Conservation (phyloP, 2,797 vertebrate genomes). For the Crenichthys baileyi region DNA sequence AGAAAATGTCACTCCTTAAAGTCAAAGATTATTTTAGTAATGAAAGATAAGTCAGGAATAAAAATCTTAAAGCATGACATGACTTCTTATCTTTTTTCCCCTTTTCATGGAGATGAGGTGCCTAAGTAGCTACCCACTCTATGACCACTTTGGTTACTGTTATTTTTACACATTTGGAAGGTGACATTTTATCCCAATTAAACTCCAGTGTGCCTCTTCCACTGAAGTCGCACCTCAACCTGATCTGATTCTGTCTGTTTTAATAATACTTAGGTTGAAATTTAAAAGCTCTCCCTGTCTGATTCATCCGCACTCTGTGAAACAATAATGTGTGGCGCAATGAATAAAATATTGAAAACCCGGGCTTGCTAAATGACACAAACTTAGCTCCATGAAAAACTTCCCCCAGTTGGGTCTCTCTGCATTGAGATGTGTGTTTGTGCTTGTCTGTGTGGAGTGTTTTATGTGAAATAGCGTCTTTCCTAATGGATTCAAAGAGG, state of each 20-base stretch:
- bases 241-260: conserved; percentile 60
- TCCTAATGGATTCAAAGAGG: conserved; percentile 46
- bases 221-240: conserved; percentile 47
- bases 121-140: conserved; percentile 11
- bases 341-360: conserved; percentile 75
- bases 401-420: conserved; percentile 16
- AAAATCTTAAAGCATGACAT: not conserved
- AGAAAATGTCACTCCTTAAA: conserved; percentile 1
- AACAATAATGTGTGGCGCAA: conserved; percentile 62
- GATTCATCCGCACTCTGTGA: conserved; percentile 59
- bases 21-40: not conserved
- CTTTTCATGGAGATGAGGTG: not conserved
- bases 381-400: conserved; percentile 37
- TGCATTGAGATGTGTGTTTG: conserved; percentile 26
- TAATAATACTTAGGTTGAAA: conserved; percentile 71
- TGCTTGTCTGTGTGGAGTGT: conserved; percentile 8
- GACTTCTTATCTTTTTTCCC: not conserved
- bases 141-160: conserved; percentile 21
- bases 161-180: conserved; percentile 25
- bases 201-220: conserved; percentile 56
- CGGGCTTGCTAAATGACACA: conserved; percentile 45
- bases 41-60: not conserved
- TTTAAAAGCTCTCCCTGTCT: conserved; percentile 75
- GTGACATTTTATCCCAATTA: conserved; percentile 51
- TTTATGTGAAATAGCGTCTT: conserved; percentile 31